Evolutionary conservation across 2,888 invertebrate species (phyloP), one percentile per base, ranked within the genome.

Genomic region (Embidobia sp.): DNA sequence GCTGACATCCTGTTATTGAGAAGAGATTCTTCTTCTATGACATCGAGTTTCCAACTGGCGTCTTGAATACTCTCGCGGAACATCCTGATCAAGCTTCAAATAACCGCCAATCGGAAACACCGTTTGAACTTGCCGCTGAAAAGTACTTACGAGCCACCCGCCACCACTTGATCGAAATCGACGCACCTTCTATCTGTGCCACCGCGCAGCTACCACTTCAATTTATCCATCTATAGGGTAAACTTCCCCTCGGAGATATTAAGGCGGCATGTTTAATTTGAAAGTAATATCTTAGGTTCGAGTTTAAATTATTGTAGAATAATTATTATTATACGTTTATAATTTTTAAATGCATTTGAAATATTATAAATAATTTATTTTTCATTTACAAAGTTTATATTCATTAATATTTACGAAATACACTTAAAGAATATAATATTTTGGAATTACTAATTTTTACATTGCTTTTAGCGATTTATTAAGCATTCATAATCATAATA

Each of bases 81-180:
- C 64, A 67, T 78, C 66, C 55, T 69, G 29, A 40, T 66, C 49
- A 81, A 46, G 82, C 83, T 81, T 67, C 82, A 85, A 86, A 86
- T 86, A 86, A 57, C 84, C 66, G 69, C 85, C 85, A 85, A 85
- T 86, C 63, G 53, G 73, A 77, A 69, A 35, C 44, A 51, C 31
- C 46, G 76, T 80, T 82, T 76, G 66, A 83, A 83, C 76, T 80
- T 83, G 81, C 80, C 79, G 81, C 77, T 83, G 85, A 83, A 81
- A 83, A 83, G 73, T 73, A 59, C 80, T 85, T 84, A 84, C 82
- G 82, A 72, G 69, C 69, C 42, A 79, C 81, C 81, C 81, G 82
- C 80, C 44, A 73, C 82, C 85, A 85, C 85, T 85, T 84, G 85
- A 85, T 79, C 75, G 80, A 55, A 80, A 61, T 76, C 46, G 72